Evolutionary conservation across 2,797 vertebrate genomes (phyloP).

Genomic region (Okamejei kenojei): DNA sequence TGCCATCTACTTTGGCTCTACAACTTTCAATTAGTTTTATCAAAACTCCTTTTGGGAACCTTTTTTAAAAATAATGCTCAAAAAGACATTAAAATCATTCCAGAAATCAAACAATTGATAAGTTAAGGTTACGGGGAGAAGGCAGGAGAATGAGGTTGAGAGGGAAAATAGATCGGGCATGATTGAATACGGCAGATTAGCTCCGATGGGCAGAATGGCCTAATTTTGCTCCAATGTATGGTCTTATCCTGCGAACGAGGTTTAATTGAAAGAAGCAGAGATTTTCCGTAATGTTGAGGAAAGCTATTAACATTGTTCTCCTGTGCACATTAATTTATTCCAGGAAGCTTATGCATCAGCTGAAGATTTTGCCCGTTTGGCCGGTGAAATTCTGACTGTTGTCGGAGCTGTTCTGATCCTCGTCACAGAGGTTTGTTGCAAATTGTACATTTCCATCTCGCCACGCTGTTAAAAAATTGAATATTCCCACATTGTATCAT

Average conservation of each 20-base stretch:
- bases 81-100: neutral
- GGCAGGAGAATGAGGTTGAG: too few species aligned
- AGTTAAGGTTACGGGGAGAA: too few species aligned
- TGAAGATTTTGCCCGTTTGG: slow-evolving; percentile 40
- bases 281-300: too few species aligned
- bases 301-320: too few species aligned
- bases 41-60: neutral
- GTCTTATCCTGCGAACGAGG: too few species aligned
- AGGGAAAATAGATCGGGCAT: too few species aligned
- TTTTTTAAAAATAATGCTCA: neutral
- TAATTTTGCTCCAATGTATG: too few species aligned
- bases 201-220: too few species aligned
- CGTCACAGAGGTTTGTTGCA: slow-evolving; percentile 39
- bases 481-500: neutral
- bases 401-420: slow-evolving; percentile 41
- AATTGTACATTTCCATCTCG: neutral
- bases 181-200: too few species aligned
- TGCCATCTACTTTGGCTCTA: neutral
- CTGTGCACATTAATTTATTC: neutral
- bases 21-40: neutral
- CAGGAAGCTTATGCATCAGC: slow-evolving; percentile 38
- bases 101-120: too few species aligned
- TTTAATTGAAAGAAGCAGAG: too few species aligned
- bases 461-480: neutral
- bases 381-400: slow-evolving; percentile 40